These are phyloP conservation scores for Coreoperca whiteheadi DNA, from an alignment of 2,113 vertebrate genomes.

Conservation along the genomic window DNA sequence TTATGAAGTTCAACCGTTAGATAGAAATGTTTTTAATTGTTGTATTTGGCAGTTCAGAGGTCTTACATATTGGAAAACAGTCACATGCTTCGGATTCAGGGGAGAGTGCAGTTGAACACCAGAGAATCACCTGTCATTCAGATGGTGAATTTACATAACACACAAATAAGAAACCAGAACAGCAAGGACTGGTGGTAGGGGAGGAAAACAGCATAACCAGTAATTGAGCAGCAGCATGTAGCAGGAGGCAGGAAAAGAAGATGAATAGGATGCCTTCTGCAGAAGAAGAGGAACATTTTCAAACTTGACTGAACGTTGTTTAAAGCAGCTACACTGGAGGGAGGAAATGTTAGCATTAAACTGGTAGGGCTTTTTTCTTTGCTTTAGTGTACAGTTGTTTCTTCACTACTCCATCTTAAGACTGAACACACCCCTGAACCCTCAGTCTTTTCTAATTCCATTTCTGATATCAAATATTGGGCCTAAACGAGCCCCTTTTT, in stretches of 20 bases:
- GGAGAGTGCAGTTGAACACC: neutral
- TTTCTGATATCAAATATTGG: neutral
- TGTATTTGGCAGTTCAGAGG: neutral
- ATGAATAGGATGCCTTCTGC: neutral
- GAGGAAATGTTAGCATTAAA: neutral
- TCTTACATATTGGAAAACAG: slow-evolving; percentile 9
- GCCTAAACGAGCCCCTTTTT: neutral
- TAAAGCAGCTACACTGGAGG: neutral
- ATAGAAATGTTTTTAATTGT: slow-evolving; percentile 16
- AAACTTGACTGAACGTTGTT: slow-evolving; percentile 1
- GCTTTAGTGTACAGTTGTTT: slow-evolving; percentile 24
- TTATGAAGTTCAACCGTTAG: slow-evolving; percentile 33
- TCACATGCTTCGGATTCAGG: neutral
- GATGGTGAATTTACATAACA: neutral
- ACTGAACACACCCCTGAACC: neutral
- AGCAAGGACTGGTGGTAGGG: neutral
- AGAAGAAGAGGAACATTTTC: neutral
- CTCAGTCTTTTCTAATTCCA: neutral
- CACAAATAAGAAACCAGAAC: neutral
- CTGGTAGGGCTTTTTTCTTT: neutral
- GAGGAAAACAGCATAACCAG: neutral
- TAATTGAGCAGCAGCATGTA: neutral
- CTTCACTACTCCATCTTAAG: slow-evolving; percentile 1
- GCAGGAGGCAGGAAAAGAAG: neutral
- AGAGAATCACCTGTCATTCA: neutral